phyloP scores from a whole-genome alignment of 2,888 invertebrate genomes.

The Drosophila phalerata region DNA sequence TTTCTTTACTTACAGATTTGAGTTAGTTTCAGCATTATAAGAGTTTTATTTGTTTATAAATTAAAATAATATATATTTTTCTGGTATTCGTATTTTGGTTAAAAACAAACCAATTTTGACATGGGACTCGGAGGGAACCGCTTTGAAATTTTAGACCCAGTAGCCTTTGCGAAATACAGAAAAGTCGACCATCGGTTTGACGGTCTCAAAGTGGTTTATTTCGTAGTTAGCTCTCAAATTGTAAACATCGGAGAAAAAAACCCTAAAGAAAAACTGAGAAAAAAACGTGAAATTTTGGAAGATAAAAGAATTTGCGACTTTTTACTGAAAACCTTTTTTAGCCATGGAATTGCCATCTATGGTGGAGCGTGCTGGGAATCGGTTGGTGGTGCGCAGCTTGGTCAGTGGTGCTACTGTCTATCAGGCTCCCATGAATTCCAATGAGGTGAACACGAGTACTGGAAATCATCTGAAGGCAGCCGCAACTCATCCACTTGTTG shows the following conservation, averaged over 20 bases:
- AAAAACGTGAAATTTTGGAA: background rate
- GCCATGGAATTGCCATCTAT: constrained; percentile 87
- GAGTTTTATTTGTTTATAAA: background rate
- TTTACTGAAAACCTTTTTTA: background rate
- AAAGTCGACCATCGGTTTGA: constrained; percentile 44
- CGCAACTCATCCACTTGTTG: constrained; percentile 12
- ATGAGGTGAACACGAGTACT: background rate
- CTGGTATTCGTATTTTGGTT: constrained; percentile 15
- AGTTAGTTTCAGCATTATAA: background rate
- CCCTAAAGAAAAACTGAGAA: background rate
- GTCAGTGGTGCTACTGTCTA: constrained; percentile 86
- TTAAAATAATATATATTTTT: background rate
- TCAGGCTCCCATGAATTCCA: constrained; percentile 75
- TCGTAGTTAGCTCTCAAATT: constrained; percentile 22
- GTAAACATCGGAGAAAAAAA: constrained; percentile 41
- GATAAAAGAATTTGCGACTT: background rate
- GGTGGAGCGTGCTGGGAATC: constrained; percentile 88
- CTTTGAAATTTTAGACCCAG: constrained; percentile 39
- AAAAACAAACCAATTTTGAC: constrained; percentile 9
- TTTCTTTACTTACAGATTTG: background rate
- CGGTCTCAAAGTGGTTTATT: constrained; percentile 37
- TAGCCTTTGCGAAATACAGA: constrained; percentile 55
- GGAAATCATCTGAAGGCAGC: background rate
- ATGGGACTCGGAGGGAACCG: constrained; percentile 34
- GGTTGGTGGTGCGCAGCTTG: constrained; percentile 88